Evolutionary conservation across 2,113 vertebrate species (phyloP).

Genomic region (Stegastes partitus): DNA sequence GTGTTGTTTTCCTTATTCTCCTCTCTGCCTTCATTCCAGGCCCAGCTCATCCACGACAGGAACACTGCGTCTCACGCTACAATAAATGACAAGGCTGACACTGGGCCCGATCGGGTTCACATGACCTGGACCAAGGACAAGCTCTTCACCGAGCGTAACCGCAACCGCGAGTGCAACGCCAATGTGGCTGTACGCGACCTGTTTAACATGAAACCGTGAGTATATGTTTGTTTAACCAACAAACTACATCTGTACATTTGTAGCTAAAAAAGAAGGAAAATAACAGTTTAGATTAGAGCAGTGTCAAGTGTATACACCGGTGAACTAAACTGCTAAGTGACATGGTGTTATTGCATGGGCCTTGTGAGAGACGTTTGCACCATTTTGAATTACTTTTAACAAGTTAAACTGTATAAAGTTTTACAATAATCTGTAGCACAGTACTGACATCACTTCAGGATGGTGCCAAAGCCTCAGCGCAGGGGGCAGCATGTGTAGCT

Average conservation of each 20-base stretch:
- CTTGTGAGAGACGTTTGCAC: conserved; percentile 50
- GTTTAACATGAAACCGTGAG: conserved; percentile 98
- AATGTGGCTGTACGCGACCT: conserved; percentile 89
- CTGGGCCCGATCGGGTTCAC: conserved; percentile 88
- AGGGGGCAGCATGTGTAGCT: conserved; percentile 34
- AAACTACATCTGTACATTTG: neutral
- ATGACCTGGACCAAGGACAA: conserved; percentile 99
- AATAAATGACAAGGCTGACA: conserved; percentile 76
- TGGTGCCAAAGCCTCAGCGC: conserved; percentile 53
- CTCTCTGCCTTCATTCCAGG: conserved; percentile 78
- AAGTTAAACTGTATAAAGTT: neutral
- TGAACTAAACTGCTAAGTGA: conserved; percentile 7
- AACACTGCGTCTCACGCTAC: conserved; percentile 90
- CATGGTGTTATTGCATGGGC: conserved; percentile 33
- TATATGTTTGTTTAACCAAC: neutral
- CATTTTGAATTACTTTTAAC: conserved; percentile 40
- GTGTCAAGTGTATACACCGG: neutral
- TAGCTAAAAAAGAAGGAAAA: neutral
- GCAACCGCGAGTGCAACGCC: conserved; percentile 84
- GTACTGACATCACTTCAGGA: conserved; percentile 24
- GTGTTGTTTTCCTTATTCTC: neutral
- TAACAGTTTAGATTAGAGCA: neutral
- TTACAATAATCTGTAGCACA: neutral
- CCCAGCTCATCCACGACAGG: conserved; percentile 95
- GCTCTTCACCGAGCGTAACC: conserved; percentile 88